Evolutionary conservation across 2,797 vertebrate species (phyloP), one percentile per base, ranked within the genome.

Genomic region (Rhinoraja longicauda): DNA sequence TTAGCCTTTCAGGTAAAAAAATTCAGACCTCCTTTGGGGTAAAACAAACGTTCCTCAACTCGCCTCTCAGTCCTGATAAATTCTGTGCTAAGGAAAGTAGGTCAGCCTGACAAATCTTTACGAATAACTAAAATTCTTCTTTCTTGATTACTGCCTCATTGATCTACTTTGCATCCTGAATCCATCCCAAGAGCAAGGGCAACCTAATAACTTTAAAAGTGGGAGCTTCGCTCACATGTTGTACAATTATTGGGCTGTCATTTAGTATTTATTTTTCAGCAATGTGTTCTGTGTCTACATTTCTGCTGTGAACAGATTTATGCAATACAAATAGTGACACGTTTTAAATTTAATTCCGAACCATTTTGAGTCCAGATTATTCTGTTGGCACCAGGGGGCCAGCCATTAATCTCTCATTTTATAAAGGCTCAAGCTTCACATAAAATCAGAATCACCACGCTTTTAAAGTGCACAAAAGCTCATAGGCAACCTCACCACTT

Each of bases 251-350:
- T 91, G 90, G 39, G 90, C 90, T 91, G 90, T 73, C 36, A 91
- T 91, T 91, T 45, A 91, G 26, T n/a, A 57, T 92, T 92, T 92
- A 90, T 75, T 72, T 92, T 57, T n/a, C 90, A 45, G 72, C 70
- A 92, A 88, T 75, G 70, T 73, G 70, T 75, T 92, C 70, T 17
- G 64, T n/a, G 67, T 75, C 70, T 92, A 75, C 67, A 92, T 75
- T 92, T 73, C 24, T 75, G 70, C 39, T 57, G 21, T 73, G 36
- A 92, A 17, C 70, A 92, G 36, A 75, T 75, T 92, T 73, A 75
- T 92, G 90, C 39, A 73, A 92, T 39, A 24, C 91, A 24, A 91
- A 91, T 75, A 75, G 15, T 29, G 90, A 57, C 39, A 57, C 90
- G 57, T 39, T 75, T 92, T 57, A 92, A 53, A 73, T 75, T 75